A percentile compares a stretch with the other conserved stretches of the same genome.
Conservation (phyloP, 1,140 invertebrate species). For the Brachionus rotundiformis region DNA sequence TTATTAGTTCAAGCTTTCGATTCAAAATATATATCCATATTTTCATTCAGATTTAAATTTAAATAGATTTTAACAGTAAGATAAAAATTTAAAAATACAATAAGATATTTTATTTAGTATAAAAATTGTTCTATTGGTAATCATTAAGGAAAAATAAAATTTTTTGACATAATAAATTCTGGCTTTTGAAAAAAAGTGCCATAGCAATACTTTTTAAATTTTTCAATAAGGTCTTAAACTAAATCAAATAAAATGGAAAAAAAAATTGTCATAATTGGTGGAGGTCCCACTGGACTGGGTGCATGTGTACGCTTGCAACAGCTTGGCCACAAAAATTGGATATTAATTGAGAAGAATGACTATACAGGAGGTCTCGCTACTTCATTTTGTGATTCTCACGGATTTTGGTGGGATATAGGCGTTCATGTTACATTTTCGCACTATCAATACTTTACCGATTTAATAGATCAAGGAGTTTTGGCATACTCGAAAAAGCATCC, state of each 20-base stretch:
- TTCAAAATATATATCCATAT: too few relatives aligned
- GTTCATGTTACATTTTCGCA: slow-evolving; percentile 59
- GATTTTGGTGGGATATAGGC: slow-evolving; percentile 62
- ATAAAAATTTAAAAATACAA: too few relatives aligned
- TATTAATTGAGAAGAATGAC: slow-evolving; percentile 15
- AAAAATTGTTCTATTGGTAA: too few relatives aligned
- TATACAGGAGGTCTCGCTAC: slow-evolving; percentile 57
- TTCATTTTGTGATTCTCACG: slow-evolving; percentile 57
- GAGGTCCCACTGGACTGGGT: slow-evolving; percentile 55
- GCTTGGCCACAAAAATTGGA: slow-evolving; percentile 49
- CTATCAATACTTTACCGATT: slow-evolving; percentile 4
- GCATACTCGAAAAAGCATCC: not conserved
- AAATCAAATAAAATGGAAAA: slow-evolving; percentile 34
- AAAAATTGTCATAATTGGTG: slow-evolving; percentile 56
- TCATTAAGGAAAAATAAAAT: not conserved
- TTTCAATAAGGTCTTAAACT: not conserved
- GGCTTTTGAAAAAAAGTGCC: not conserved
- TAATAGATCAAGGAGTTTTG: slow-evolving; percentile 18
- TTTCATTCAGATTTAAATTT: too few relatives aligned
- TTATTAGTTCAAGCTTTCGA: too few relatives aligned
- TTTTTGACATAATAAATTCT: not conserved
- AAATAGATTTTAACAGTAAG: too few relatives aligned
- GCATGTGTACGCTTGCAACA: slow-evolving; percentile 56
- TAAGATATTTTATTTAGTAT: too few relatives aligned
- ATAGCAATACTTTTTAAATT: not conserved